These are phyloP conservation scores for Sycophaga agraensis DNA, from an alignment of 1,140 invertebrate species.

Conservation along the genomic window DNA sequence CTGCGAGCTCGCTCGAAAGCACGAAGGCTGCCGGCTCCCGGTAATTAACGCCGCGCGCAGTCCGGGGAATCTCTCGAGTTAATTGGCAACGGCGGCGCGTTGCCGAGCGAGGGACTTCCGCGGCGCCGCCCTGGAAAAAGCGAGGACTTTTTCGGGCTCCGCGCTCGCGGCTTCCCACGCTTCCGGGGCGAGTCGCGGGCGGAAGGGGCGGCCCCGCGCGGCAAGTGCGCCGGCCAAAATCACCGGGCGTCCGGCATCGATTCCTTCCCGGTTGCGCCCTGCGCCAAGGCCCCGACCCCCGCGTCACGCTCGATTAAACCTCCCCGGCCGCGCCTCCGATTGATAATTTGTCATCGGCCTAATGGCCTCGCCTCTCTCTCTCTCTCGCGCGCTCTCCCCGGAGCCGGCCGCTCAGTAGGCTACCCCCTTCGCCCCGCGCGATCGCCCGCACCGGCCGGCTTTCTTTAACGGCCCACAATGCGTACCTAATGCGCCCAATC, in stretches of 20 bases:
- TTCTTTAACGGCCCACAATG: too few relatives aligned
- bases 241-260: constrained; percentile 4
- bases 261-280: neutral
- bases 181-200: too few relatives aligned
- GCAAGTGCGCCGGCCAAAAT: too few relatives aligned
- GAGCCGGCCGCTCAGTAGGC: too few relatives aligned
- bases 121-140: constrained; percentile 27
- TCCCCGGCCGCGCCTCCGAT: neutral
- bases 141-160: too few relatives aligned
- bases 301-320: neutral
- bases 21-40: constrained; percentile 7
- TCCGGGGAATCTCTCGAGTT: constrained; percentile 16
- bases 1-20: constrained; percentile 7
- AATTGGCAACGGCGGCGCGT: constrained; percentile 16
- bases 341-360: constrained; percentile 16
- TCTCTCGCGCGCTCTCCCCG: too few relatives aligned
- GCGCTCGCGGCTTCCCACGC: too few relatives aligned
- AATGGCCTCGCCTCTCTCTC: neutral
- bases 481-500: too few relatives aligned
- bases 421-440: too few relatives aligned
- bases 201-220: too few relatives aligned
- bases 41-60: constrained; percentile 22
- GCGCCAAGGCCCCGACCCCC: neutral
- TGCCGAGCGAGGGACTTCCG: constrained; percentile 7
- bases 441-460: too few relatives aligned